These are phyloP conservation scores for Radopholus similis DNA, from an alignment of 1,140 invertebrate species.

Conservation along the genomic window DNA sequence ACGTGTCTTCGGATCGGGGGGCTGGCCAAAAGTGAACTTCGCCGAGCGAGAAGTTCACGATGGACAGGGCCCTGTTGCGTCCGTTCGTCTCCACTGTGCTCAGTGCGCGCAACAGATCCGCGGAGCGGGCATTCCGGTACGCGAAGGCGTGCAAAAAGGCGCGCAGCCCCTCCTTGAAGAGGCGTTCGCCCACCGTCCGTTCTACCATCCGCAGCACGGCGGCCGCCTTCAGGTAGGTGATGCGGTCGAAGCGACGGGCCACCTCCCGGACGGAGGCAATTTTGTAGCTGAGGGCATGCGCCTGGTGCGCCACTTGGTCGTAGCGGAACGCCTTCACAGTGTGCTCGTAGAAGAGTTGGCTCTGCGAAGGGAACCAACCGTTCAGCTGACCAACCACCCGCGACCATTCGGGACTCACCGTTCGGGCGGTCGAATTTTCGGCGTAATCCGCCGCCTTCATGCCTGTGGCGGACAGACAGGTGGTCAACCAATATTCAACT, in stretches of 20 bases:
- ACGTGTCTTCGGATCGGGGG: neutral
- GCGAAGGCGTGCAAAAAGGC: constrained; percentile 20
- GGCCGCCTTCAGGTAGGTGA: constrained; percentile 36
- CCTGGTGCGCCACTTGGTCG: constrained; percentile 22
- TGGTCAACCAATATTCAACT: neutral
- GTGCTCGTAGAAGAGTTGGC: constrained; percentile 16
- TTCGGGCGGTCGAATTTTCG: constrained; percentile 28
- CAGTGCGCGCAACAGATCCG: constrained; percentile 16
- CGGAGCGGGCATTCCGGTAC: constrained; percentile 24
- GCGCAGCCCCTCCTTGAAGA: constrained; percentile 22
- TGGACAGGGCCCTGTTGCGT: neutral
- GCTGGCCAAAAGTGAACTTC: neutral
- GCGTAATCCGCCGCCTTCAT: constrained; percentile 32
- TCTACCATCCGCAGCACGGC: neutral
- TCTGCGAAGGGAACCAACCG: neutral
- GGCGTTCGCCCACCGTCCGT: constrained; percentile 19
- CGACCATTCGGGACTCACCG: neutral
- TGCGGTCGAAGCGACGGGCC: constrained; percentile 14
- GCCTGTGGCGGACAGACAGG: neutral
- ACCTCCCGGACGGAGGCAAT: constrained; percentile 8
- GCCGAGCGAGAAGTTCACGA: constrained; percentile 14
- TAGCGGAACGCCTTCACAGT: constrained; percentile 18
- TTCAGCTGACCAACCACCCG: neutral
- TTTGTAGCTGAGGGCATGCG: constrained; percentile 25
- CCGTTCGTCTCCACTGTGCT: constrained; percentile 5